Base-by-base conservation (phyloP, 2,113 vertebrate species). In the Datnioides undecimradiatus region DNA sequence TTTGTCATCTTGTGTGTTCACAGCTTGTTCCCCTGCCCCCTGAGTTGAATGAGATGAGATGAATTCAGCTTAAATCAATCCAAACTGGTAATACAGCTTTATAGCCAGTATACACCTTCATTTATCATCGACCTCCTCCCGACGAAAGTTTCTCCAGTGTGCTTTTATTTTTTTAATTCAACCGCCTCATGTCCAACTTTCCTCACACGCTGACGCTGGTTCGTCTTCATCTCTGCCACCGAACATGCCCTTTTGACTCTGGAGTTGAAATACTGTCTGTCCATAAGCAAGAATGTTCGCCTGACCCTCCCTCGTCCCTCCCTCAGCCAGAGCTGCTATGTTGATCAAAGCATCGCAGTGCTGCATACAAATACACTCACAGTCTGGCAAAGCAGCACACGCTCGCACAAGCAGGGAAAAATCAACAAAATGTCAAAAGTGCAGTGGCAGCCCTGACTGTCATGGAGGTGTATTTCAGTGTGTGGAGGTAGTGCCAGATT, bases 331-430 rank as follows among this genome's bases (percentile, higher is more conserved):
- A 73, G 48, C 62, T n/a, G 63, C 75, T 34, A 8, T 27, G 36
- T 57, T 79, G 60, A 85, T 85, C 83, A 76, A 72, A 80, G 52
- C 38, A 21, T 49, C 52, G 55, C 59, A 45, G 2, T 27, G 59
- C 54, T 71, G 75, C 69, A 86, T 74, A 70, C 74, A 78, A 66
- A 86, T 74, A 60, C 59, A 13, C 34, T 41, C 33, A 17, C 29
- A 43, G 46, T 34, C 62, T 57, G 33, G 14, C 33, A 51, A 5
- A 34, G 79, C 46, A 48, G 36, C 55, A 63, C 21, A 13, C 48
- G 41, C 14, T 65, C 64, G 63, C 27, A 25, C 64, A n/a, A 31
- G 3, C 23, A 34, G 6, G 21, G 25, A 21, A 51, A 71, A 64
- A 88, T 62, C 57, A 62, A 58, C 63, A 73, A 49, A 46, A 70